Evolutionary conservation across 1,140 invertebrate species (phyloP).

Genomic region (Drosophila repleta): DNA sequence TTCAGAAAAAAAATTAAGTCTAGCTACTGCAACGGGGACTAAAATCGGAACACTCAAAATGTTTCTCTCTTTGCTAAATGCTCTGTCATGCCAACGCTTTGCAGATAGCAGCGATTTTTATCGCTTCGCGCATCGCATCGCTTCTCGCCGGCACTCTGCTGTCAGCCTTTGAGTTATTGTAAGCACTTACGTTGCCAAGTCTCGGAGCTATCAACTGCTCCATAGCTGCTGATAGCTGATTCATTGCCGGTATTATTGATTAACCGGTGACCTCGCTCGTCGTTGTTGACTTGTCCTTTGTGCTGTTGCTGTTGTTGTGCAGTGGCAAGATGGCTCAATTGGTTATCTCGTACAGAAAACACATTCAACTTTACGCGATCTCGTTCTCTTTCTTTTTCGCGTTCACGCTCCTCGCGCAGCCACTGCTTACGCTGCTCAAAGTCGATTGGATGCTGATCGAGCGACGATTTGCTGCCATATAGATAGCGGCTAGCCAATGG

Average conservation of each 20-base stretch:
- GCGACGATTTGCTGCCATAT: conserved; percentile 73
- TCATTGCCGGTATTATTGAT: conserved; percentile 45
- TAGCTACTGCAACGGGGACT: too few relatives aligned
- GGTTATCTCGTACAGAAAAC: conserved; percentile 50
- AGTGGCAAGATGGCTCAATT: conserved; percentile 41
- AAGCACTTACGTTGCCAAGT: conserved; percentile 85
- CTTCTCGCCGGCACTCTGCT: too few relatives aligned
- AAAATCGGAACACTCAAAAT: too few relatives aligned
- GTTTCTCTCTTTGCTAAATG: too few relatives aligned
- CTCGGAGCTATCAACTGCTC: conserved; percentile 84
- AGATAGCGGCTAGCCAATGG: conserved; percentile 76
- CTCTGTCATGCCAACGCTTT: too few relatives aligned
- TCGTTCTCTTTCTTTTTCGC: conserved; percentile 45
- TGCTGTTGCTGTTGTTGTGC: conserved; percentile 46
- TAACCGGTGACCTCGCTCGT: conserved; percentile 64
- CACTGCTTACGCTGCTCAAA: conserved; percentile 62
- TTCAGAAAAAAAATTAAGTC: too few relatives aligned
- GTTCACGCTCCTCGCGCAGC: conserved; percentile 63
- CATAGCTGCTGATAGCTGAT: conserved; percentile 77
- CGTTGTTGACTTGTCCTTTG: conserved; percentile 48
- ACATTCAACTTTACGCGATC: conserved; percentile 62
- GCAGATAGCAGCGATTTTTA: too few relatives aligned
- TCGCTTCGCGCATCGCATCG: too few relatives aligned
- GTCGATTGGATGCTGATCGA: conserved; percentile 56
- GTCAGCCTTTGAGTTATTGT: too few relatives aligned